Conservation (phyloP, 2,113 vertebrate genomes). For the Hyperopisus bebe region DNA sequence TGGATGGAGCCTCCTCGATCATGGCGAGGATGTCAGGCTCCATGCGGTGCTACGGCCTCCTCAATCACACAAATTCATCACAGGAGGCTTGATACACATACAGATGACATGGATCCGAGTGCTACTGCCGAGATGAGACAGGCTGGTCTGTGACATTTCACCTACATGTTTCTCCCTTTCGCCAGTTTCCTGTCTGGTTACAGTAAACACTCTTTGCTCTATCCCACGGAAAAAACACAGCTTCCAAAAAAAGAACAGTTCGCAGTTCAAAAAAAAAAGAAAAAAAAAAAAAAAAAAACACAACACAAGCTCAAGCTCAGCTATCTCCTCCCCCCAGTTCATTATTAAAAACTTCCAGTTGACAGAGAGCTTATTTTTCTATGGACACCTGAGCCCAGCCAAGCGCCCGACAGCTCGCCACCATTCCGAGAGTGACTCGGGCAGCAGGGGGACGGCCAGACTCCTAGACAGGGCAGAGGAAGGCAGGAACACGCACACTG, state of each 20-base stretch:
- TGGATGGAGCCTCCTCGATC: not conserved
- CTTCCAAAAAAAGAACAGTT: not conserved
- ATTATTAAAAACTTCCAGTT: not conserved
- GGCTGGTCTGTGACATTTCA: not conserved
- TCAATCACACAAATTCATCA: not conserved
- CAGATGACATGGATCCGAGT: not conserved
- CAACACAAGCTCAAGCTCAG: not conserved
- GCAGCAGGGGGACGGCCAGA: not conserved
- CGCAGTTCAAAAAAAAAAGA: not conserved
- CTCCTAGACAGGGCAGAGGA: not conserved
- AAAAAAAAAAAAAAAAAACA: not conserved
- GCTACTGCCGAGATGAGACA: not conserved
- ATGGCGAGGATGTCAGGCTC: not conserved
- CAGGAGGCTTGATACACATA: not conserved
- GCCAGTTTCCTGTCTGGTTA: not conserved
- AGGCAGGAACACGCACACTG: not conserved
- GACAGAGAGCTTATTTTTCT: not conserved
- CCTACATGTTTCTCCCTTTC: not conserved
- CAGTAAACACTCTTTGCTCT: not conserved
- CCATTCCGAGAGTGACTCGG: not conserved
- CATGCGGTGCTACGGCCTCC: not conserved
- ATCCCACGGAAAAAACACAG: not conserved
- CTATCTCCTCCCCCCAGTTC: not conserved
- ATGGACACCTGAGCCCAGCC: not conserved
- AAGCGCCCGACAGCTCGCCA: not conserved